Conservation (phyloP, 2,888 invertebrate species). For the Agrilus mali region DNA sequence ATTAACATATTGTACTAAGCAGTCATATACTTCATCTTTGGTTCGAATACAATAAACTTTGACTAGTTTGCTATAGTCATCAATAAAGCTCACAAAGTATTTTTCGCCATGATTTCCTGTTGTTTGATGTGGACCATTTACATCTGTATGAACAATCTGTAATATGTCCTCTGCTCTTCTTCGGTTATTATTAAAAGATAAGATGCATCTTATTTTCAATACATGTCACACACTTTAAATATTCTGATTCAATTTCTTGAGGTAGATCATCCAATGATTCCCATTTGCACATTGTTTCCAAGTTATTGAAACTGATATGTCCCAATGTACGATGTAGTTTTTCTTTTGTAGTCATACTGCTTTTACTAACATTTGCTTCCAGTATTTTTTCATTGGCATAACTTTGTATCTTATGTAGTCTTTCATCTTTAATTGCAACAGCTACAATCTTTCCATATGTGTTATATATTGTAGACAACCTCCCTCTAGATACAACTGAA, state of each 20-base stretch:
- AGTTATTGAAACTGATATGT: conserved; percentile 15
- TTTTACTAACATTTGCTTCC: conserved; percentile 2
- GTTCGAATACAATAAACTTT: conserved; percentile 13
- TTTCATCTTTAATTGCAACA: conserved; percentile 6
- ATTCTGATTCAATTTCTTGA: conserved; percentile 9
- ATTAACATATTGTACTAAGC: conserved; percentile 12
- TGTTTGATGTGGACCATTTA: conserved; percentile 10
- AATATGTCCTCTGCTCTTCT: conserved; percentile 11
- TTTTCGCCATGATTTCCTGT: not conserved
- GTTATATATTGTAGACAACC: conserved; percentile 11
- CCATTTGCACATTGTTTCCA: conserved; percentile 9
- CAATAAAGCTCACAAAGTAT: conserved; percentile 8
- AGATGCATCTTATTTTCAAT: conserved; percentile 15
- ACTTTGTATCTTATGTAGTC: conserved; percentile 1
- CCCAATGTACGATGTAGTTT: conserved; percentile 11
- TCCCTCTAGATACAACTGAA: conserved; percentile 11
- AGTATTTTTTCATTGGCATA: conserved; percentile 8
- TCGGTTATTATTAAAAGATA: conserved; percentile 13
- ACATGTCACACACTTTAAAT: conserved; percentile 13
- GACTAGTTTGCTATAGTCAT: conserved; percentile 14
- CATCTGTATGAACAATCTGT: conserved; percentile 14
- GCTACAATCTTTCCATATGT: conserved; percentile 1
- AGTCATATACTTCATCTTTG: conserved; percentile 14
- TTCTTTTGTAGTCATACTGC: conserved; percentile 4
- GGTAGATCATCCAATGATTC: conserved; percentile 11